Evolutionary conservation across 1,140 invertebrate genomes (phyloP).

Genomic region (Eupeodes corollae): DNA sequence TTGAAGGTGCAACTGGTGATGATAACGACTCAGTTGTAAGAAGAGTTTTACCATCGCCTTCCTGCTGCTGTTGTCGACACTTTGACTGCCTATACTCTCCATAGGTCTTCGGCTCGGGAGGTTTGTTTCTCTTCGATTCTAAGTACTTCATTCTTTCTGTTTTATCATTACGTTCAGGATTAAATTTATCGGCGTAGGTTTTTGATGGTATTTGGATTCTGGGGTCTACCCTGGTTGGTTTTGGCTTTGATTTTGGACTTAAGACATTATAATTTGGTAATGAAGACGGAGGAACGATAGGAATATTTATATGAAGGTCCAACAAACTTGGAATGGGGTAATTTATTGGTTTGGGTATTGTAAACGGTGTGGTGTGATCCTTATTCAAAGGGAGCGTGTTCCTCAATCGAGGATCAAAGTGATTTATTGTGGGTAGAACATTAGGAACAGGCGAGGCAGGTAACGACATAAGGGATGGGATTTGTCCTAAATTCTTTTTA

Average conservation of each 20-base stretch:
- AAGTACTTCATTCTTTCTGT: constrained; percentile 8
- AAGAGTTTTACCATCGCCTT: background rate
- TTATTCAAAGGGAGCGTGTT: background rate
- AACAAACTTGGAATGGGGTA: too few relatives aligned
- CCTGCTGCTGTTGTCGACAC: constrained; percentile 4
- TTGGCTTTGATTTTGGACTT: too few relatives aligned
- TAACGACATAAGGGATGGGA: background rate
- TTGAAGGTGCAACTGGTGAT: background rate
- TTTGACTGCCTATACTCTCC: constrained; percentile 14
- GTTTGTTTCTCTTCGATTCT: constrained; percentile 3
- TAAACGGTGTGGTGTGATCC: too few relatives aligned
- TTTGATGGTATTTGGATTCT: too few relatives aligned
- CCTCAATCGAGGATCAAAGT: constrained; percentile 3
- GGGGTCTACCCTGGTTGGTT: too few relatives aligned
- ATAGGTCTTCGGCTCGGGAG: constrained; percentile 12
- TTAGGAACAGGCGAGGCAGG: background rate
- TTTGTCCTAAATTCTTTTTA: background rate
- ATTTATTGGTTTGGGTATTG: too few relatives aligned
- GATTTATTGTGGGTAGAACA: constrained; percentile 3
- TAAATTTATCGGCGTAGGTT: background rate
- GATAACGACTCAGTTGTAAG: too few relatives aligned
- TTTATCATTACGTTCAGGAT: constrained; percentile 6
- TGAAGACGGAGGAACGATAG: too few relatives aligned
- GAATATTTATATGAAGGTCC: too few relatives aligned
- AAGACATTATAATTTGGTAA: too few relatives aligned